These are phyloP conservation scores for Anas bernieri DNA, from an alignment of 2,797 vertebrate genomes.

Conservation along the genomic window DNA sequence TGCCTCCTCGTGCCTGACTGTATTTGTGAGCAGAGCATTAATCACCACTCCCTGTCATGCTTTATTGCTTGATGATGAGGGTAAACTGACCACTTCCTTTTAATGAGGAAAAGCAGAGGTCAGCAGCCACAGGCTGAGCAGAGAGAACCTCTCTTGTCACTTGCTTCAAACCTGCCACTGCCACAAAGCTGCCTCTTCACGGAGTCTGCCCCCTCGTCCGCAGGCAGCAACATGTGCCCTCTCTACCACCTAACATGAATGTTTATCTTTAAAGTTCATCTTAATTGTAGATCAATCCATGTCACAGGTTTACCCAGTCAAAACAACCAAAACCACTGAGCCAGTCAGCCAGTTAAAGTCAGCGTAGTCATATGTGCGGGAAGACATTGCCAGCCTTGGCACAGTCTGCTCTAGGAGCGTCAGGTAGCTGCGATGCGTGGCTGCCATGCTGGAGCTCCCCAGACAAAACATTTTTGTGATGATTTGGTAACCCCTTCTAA, in stretches of 20 bases:
- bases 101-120: conserved; percentile 66
- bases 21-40: conserved; percentile 30
- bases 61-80: conserved; percentile 58
- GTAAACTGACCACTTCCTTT: conserved; percentile 68
- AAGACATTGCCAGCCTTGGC: neutral
- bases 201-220: neutral
- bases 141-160: neutral
- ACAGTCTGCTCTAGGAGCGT: neutral
- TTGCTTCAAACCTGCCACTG: neutral
- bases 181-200: neutral
- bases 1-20: conserved; percentile 2
- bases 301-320: conserved; percentile 12
- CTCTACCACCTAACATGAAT: neutral
- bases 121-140: neutral
- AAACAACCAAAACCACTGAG: conserved; percentile 44
- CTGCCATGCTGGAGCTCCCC: neutral
- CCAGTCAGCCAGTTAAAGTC: conserved; percentile 28
- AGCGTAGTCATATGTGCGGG: neutral
- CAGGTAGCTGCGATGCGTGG: neutral
- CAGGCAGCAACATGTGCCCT: neutral
- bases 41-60: conserved; percentile 34
- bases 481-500: neutral
- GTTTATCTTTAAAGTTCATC: conserved; percentile 30
- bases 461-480: neutral
- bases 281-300: conserved; percentile 18